Evolutionary conservation across 2,797 vertebrate genomes (phyloP).

Genomic region (Sebastes vulpes): DNA sequence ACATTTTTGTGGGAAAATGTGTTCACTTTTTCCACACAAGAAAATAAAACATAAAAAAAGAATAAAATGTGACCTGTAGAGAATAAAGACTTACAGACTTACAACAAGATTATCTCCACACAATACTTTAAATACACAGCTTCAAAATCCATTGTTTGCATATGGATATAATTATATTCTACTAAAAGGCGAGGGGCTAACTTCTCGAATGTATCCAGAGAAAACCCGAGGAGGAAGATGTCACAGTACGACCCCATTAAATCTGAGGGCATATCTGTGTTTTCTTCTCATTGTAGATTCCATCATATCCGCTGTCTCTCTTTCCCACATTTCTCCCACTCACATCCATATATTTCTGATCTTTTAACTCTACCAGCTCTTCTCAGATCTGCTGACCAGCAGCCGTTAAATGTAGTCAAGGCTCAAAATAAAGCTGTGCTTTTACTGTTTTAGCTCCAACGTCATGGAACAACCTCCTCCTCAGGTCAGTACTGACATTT

Average conservation of each 20-base stretch:
- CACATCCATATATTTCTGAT: background rate
- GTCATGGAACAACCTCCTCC: background rate
- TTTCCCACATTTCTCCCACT: background rate
- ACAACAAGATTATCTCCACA: background rate
- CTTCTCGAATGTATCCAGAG: background rate
- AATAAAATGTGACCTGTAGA: background rate
- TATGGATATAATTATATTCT: background rate
- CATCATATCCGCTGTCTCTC: background rate
- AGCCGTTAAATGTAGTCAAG: background rate
- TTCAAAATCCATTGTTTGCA: background rate
- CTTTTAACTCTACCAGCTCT: background rate
- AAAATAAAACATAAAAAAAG: too few species aligned
- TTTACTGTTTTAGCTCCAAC: background rate
- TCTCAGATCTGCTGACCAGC: constrained; percentile 6
- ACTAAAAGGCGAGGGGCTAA: background rate
- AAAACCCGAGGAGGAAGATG: background rate
- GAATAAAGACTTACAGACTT: background rate
- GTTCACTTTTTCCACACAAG: too few species aligned
- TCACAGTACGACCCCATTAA: background rate
- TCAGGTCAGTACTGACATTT: background rate
- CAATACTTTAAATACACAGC: background rate
- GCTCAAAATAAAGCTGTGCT: constrained; percentile 2
- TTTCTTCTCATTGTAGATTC: background rate
- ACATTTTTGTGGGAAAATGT: background rate
- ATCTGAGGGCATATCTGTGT: background rate